Percentiles rank a stretch among this genome's conserved stretches.
These are phyloP conservation scores for Bathynomus jamesi DNA, from an alignment of 1,140 invertebrate species.

Conservation along the genomic window DNA sequence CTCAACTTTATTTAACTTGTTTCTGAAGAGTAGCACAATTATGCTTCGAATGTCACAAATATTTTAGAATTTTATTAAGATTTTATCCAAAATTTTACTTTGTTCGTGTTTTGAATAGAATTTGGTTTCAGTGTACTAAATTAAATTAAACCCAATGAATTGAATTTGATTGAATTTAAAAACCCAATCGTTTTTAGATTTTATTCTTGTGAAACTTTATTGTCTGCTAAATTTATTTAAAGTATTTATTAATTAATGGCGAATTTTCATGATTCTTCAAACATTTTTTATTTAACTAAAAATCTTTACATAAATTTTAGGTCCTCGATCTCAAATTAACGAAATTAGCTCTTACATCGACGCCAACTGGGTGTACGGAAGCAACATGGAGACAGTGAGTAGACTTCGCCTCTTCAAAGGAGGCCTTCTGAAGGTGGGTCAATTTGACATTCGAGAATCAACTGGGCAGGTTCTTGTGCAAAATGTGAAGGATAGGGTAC, in stretches of 20 bases:
- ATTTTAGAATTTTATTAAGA: too few relatives aligned
- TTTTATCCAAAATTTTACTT: too few relatives aligned
- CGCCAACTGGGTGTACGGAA: slow-evolving; percentile 51
- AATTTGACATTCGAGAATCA: too few relatives aligned
- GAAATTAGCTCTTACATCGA: slow-evolving; percentile 48
- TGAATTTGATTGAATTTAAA: not conserved
- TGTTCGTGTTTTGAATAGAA: too few relatives aligned
- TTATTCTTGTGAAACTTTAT: not conserved
- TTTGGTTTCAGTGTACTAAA: too few relatives aligned
- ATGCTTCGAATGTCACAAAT: too few relatives aligned
- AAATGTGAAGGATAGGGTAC: too few relatives aligned
- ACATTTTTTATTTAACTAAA: not conserved
- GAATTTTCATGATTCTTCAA: not conserved
- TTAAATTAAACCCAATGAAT: too few relatives aligned
- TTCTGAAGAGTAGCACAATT: too few relatives aligned
- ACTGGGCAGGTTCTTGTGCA: too few relatives aligned
- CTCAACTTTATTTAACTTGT: too few relatives aligned
- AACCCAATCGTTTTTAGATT: too few relatives aligned
- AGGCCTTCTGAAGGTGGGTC: slow-evolving; percentile 43
- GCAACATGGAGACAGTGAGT: slow-evolving; percentile 44
- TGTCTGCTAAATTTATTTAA: not conserved
- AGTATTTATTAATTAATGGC: not conserved
- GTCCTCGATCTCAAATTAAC: slow-evolving; percentile 48
- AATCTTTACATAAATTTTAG: slow-evolving; percentile 43
- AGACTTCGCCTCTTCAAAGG: slow-evolving; percentile 45